phyloP scores from a whole-genome alignment of 2,888 invertebrate species.

The Acrobasis repandana region DNA sequence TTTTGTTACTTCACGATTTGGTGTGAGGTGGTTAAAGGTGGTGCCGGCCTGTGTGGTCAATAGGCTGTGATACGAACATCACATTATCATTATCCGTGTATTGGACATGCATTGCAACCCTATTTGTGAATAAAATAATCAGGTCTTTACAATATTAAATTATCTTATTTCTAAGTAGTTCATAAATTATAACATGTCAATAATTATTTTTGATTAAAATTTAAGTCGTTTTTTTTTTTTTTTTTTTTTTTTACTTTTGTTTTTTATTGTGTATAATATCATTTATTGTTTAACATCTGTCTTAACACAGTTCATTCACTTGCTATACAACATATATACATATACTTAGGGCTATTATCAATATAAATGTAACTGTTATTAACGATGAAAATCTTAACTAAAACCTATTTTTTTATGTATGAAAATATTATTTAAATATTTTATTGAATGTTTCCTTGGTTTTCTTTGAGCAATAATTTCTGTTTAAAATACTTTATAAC shows the following conservation, averaged over 20 bases:
- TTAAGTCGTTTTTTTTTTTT: too few species aligned
- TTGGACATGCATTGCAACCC: neutral
- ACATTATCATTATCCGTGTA: neutral
- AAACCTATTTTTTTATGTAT: too few species aligned
- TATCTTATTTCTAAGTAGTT: too few species aligned
- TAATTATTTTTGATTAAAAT: too few species aligned
- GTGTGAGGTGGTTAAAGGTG: slow-evolving; percentile 33
- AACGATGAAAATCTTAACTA: neutral
- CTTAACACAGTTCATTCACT: neutral
- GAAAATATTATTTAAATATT: too few species aligned
- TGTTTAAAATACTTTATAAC: too few species aligned
- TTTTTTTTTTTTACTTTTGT: too few species aligned
- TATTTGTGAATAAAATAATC: neutral
- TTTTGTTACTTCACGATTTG: slow-evolving; percentile 9
- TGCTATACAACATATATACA: too few species aligned
- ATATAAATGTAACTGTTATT: neutral
- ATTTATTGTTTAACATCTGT: neutral
- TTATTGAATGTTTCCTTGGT: too few species aligned
- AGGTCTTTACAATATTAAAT: neutral
- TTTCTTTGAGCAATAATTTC: too few species aligned
- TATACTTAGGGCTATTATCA: neutral
- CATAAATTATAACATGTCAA: too few species aligned
- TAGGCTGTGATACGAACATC: slow-evolving; percentile 1
- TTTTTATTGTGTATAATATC: too few species aligned
- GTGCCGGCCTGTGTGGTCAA: neutral